Percentiles rank a stretch among this genome's conserved stretches.
Conservation (phyloP, 2,888 invertebrate genomes). For the Eremobia ochroleuca region DNA sequence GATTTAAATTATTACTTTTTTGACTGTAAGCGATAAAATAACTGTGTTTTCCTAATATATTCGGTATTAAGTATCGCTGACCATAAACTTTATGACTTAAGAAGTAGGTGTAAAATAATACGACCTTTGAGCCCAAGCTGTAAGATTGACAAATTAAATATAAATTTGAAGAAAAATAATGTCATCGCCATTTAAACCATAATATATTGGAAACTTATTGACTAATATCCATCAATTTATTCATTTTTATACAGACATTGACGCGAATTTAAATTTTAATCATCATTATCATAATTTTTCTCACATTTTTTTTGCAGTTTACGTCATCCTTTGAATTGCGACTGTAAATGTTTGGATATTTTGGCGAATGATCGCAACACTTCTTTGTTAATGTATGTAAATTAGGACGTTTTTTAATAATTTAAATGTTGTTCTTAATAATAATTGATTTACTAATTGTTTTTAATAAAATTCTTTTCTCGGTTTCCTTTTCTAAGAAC, state of each 20-base stretch:
- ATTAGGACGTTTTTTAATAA: background rate
- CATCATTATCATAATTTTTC: slow-evolving; percentile 58
- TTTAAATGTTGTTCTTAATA: background rate
- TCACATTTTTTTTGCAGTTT: slow-evolving; percentile 34
- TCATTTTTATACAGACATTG: slow-evolving; percentile 51
- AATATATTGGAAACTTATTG: slow-evolving; percentile 46
- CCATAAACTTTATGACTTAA: slow-evolving; percentile 31
- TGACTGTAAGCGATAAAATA: background rate
- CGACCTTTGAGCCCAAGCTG: slow-evolving; percentile 41
- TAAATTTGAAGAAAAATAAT: slow-evolving; percentile 47
- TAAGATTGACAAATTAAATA: slow-evolving; percentile 56
- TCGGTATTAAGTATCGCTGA: slow-evolving; percentile 28
- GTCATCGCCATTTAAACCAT: slow-evolving; percentile 46
- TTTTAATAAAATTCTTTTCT: background rate
- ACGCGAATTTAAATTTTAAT: slow-evolving; percentile 55
- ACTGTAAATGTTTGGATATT: slow-evolving; percentile 36
- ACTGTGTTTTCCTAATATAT: slow-evolving; percentile 23
- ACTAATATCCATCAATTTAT: slow-evolving; percentile 56
- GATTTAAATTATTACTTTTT: background rate
- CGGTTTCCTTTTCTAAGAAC: background rate
- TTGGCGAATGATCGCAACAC: slow-evolving; percentile 18
- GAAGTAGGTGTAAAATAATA: slow-evolving; percentile 42
- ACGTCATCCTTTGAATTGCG: slow-evolving; percentile 33
- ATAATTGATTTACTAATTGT: background rate
- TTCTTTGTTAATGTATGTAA: slow-evolving; percentile 38